These are phyloP conservation scores for Bombus waltoni DNA, from an alignment of 1,140 invertebrate genomes.

Conservation along the genomic window DNA sequence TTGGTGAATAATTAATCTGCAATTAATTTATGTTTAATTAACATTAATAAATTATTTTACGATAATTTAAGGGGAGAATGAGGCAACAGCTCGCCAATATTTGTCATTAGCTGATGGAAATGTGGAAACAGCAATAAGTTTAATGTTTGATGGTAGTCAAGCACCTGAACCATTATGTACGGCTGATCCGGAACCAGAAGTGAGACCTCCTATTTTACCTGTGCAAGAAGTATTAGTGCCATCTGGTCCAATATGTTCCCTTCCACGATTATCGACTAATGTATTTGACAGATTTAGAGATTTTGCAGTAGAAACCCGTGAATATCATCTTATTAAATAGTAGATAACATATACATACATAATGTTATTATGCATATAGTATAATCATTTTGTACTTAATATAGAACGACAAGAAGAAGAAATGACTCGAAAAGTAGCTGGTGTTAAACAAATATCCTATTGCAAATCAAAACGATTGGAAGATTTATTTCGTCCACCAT, in stretches of 20 bases:
- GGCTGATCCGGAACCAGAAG: constrained; percentile 76
- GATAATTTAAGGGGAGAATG: constrained; percentile 68
- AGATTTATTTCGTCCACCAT: constrained; percentile 90
- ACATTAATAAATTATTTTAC: not conserved
- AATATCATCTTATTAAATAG: constrained; percentile 54
- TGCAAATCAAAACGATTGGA: constrained; percentile 85
- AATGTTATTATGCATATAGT: not conserved
- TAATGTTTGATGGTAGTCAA: constrained; percentile 77
- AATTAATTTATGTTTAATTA: not conserved
- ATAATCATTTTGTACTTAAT: constrained; percentile 17
- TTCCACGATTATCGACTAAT: constrained; percentile 81
- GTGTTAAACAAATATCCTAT: constrained; percentile 76
- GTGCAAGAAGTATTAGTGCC: constrained; percentile 84
- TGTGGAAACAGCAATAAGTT: constrained; percentile 79
- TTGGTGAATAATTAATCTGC: not conserved
- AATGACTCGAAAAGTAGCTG: constrained; percentile 73
- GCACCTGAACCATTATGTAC: constrained; percentile 51
- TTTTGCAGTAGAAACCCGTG: constrained; percentile 87
- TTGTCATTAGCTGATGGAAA: constrained; percentile 78
- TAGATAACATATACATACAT: not conserved
- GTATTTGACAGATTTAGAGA: constrained; percentile 88
- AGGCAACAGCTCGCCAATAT: constrained; percentile 76
- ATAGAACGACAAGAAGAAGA: constrained; percentile 82
- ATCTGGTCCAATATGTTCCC: constrained; percentile 78
- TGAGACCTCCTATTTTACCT: constrained; percentile 87